Evolutionary conservation across 2,888 invertebrate species (phyloP).

Genomic region (Quadriops clusia): DNA sequence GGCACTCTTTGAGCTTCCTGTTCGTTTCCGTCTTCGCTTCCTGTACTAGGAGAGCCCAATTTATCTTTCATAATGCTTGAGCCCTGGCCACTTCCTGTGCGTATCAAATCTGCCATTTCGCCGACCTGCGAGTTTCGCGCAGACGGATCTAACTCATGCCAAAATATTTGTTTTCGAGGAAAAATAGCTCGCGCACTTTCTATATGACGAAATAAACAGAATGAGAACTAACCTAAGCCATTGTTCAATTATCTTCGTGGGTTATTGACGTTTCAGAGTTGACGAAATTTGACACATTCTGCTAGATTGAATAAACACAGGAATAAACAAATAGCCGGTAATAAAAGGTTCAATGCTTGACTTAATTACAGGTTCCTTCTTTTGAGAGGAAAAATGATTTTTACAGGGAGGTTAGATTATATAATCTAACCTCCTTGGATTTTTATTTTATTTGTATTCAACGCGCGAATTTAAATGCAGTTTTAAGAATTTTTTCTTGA

Average conservation of each 20-base stretch:
- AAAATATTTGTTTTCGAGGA: neutral
- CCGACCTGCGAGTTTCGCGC: neutral
- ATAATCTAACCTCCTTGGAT: no score
- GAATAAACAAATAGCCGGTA: no score
- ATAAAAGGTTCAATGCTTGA: no score
- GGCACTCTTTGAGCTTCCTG: conserved; percentile 46
- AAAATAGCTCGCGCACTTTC: conserved; percentile 8
- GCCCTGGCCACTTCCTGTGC: conserved; percentile 53
- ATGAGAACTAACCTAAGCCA: conserved; percentile 25
- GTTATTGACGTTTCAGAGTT: conserved; percentile 19
- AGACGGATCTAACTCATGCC: conserved; percentile 2
- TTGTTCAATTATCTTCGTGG: conserved; percentile 18
- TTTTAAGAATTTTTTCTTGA: no score
- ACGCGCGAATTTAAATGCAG: no score
- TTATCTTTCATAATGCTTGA: conserved; percentile 48
- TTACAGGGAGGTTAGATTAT: neutral
- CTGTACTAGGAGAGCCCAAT: conserved; percentile 73
- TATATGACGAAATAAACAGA: conserved; percentile 4
- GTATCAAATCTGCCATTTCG: conserved; percentile 58
- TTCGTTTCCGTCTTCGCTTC: conserved; percentile 73
- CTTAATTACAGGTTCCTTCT: conserved; percentile 5
- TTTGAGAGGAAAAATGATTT: neutral
- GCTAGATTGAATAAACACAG: conserved; percentile 8
- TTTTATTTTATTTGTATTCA: no score
- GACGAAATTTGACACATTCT: conserved; percentile 7